These are phyloP conservation scores for Drosophila buzzatii DNA, from an alignment of 2,888 invertebrate species.

Conservation along the genomic window DNA sequence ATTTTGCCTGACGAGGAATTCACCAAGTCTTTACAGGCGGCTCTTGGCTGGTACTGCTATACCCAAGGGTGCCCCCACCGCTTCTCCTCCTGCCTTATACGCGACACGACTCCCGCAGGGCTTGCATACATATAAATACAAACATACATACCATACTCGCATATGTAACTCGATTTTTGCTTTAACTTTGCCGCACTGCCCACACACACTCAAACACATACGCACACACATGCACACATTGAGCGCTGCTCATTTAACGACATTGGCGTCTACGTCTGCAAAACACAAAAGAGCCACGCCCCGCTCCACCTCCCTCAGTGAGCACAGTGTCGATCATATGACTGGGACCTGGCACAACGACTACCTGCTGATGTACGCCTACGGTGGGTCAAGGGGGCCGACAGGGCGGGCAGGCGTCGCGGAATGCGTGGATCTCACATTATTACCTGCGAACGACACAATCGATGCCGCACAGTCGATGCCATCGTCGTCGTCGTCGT, in stretches of 20 bases:
- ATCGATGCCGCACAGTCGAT: constrained; percentile 69
- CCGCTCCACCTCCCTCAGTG: constrained; percentile 46
- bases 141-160: not conserved
- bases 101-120: constrained; percentile 72
- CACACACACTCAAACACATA: constrained; percentile 48
- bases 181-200: constrained; percentile 76
- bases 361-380: constrained; percentile 71
- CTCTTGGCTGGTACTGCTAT: constrained; percentile 34
- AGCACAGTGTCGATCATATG: constrained; percentile 69
- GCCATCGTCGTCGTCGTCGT: constrained; percentile 24
- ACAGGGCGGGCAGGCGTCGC: constrained; percentile 41
- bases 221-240: constrained; percentile 49
- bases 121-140: constrained; percentile 26
- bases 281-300: constrained; percentile 74
- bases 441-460: constrained; percentile 81
- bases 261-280: constrained; percentile 80
- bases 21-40: constrained; percentile 37
- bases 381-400: constrained; percentile 5
- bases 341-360: constrained; percentile 53
- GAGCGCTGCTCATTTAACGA: constrained; percentile 74
- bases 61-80: constrained; percentile 60
- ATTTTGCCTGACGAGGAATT: constrained; percentile 33
- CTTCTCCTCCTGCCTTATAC: constrained; percentile 14
- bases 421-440: constrained; percentile 82
- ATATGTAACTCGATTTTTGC: constrained; percentile 69